Conservation (phyloP, 2,888 invertebrate genomes). For the Eristalis pertinax region DNA sequence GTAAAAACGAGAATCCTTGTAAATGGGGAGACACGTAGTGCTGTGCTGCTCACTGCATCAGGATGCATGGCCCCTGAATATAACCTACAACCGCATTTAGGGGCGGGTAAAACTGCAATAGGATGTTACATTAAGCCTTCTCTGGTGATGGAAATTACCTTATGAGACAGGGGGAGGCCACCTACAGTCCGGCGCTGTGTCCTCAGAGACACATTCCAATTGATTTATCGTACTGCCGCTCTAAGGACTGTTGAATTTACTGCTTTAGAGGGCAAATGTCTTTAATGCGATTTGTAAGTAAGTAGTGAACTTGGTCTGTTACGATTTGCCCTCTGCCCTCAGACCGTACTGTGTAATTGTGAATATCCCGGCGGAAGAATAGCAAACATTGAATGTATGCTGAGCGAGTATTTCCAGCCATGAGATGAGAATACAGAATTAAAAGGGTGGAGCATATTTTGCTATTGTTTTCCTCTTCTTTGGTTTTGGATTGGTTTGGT, state of each 20-base stretch:
- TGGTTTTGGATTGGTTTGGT: too few relatives aligned
- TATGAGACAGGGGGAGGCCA: constrained; percentile 33
- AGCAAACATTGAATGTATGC: background rate
- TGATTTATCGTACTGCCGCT: constrained; percentile 62
- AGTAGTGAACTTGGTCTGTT: constrained; percentile 47
- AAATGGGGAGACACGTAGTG: constrained; percentile 8
- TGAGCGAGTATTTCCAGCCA: background rate
- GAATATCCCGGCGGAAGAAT: background rate
- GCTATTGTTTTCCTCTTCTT: constrained; percentile 27
- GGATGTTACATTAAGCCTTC: constrained; percentile 50
- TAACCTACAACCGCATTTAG: constrained; percentile 52
- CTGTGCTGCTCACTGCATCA: constrained; percentile 29
- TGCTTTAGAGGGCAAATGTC: constrained; percentile 61
- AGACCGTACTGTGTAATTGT: constrained; percentile 30
- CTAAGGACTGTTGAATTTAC: constrained; percentile 58
- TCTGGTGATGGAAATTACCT: constrained; percentile 54
- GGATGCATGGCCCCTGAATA: constrained; percentile 29
- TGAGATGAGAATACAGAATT: background rate
- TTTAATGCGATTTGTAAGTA: constrained; percentile 69
- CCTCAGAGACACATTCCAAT: constrained; percentile 59
- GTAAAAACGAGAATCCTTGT: constrained; percentile 5
- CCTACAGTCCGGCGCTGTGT: background rate
- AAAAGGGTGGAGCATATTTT: constrained; percentile 28
- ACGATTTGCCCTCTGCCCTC: background rate
- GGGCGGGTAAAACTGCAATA: constrained; percentile 39